Conservation (phyloP, 2,797 vertebrate genomes). For the Xenops minutus region DNA sequence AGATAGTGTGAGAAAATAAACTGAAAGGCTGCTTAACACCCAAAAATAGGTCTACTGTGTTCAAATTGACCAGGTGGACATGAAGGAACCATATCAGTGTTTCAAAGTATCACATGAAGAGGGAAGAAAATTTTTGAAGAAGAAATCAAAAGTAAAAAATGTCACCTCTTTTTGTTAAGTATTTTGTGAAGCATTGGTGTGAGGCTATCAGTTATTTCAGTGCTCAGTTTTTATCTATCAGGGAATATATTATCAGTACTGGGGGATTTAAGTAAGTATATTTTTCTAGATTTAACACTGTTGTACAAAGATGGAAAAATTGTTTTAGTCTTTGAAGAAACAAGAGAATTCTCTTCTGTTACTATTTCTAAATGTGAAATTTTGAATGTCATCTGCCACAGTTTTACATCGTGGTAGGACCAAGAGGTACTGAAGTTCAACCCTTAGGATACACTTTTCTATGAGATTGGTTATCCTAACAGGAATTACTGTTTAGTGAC, state of each 20-base stretch:
- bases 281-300: neutral
- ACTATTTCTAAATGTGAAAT: neutral
- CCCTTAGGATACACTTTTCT: neutral
- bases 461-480: neutral
- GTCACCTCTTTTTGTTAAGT: neutral
- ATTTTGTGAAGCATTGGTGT: neutral
- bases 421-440: neutral
- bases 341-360: neutral
- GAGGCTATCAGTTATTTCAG: neutral
- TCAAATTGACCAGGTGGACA: neutral
- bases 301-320: neutral
- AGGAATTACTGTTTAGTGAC: neutral
- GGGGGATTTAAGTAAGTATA: neutral
- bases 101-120: neutral
- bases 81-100: neutral
- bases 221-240: neutral
- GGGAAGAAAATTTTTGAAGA: neutral
- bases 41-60: neutral
- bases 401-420: neutral
- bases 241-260: neutral
- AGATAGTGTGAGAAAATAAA: too few species aligned
- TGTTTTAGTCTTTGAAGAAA: neutral
- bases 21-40: too few species aligned
- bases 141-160: neutral
- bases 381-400: neutral